Evolutionary conservation across 1,140 invertebrate genomes (phyloP), one percentile per base, ranked within the genome.

Genomic region (Drosophila paulistorum): DNA sequence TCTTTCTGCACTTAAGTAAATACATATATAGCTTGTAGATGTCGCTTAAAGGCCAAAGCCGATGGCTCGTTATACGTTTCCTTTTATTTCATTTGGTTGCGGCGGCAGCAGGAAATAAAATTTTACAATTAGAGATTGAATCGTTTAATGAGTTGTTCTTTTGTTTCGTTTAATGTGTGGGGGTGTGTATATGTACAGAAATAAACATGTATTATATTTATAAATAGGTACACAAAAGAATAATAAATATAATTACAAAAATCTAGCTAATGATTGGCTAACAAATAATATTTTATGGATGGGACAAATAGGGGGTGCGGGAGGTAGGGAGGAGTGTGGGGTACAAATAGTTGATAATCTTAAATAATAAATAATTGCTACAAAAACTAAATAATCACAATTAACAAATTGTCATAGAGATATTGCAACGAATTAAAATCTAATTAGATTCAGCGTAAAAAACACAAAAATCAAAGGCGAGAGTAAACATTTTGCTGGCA

Each of bases 61-160:
- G 58, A 89, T 81, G 75, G 55, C 90, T 89, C 84, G 90, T 91
- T 91, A 91, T 90, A 91, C 84, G 77, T 91, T 91, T 75, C 90
- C 90, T 91, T 9, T 66, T n/a, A 1, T 55, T 37, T 11, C 13
- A 13, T 11, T 39, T 5, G 10, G 10, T 65, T 7, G 23, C 7
- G 7, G 63, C 51, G 3, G 73, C n/a, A 73, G 74, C 37, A 71
- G 20, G 33, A 14, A 13, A 58, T 30, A 7, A 23, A 48, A 76
- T 63, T 77, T 13, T 70, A 71, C 60, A 35, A 26, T 67, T 51
- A 23, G 35, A 57, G 39, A 68, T 76, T 70, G 48, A 65, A 77
- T 79, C 71, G 57, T 65, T 57, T 45, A 41, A 26, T 59, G 6
- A 59, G 64, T 58, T 14, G n/a, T 60, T 51, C 65, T 2, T 23